These are phyloP conservation scores for Manis javanica DNA, from an alignment of 2,797 vertebrate genomes.

Conservation along the genomic window DNA sequence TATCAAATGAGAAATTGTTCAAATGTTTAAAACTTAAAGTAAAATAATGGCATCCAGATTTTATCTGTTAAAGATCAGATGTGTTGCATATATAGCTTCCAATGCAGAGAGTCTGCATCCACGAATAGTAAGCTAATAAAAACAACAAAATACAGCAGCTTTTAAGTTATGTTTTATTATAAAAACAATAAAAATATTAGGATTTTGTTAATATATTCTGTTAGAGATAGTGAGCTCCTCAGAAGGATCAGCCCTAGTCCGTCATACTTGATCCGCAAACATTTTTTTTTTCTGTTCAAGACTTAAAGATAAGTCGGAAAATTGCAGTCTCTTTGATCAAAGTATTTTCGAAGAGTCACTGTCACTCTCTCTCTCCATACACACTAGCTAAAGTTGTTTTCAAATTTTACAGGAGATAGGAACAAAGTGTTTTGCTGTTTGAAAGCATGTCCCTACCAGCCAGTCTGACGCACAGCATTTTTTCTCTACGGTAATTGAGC, in stretches of 20 bases:
- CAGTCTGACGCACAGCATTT: background rate
- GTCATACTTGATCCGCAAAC: background rate
- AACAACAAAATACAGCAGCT: background rate
- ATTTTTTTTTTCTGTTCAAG: background rate
- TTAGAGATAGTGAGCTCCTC: background rate
- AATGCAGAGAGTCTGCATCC: background rate
- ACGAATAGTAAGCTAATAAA: background rate
- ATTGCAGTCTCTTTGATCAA: background rate
- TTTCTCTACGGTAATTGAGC: background rate
- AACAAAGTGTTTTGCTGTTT: background rate
- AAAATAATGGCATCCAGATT: background rate
- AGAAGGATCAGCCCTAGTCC: background rate
- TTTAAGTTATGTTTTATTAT: background rate
- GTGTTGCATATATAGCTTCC: background rate
- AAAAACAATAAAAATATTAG: background rate
- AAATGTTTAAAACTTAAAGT: background rate
- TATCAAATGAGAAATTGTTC: background rate
- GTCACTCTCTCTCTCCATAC: background rate
- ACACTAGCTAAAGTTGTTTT: background rate
- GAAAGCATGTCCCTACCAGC: background rate
- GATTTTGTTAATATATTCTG: too few species aligned
- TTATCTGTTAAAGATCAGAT: background rate
- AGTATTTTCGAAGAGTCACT: background rate
- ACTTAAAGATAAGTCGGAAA: background rate
- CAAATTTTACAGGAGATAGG: background rate